Conservation (phyloP, 2,113 vertebrate genomes). For the Cyprichromis sp. region DNA sequence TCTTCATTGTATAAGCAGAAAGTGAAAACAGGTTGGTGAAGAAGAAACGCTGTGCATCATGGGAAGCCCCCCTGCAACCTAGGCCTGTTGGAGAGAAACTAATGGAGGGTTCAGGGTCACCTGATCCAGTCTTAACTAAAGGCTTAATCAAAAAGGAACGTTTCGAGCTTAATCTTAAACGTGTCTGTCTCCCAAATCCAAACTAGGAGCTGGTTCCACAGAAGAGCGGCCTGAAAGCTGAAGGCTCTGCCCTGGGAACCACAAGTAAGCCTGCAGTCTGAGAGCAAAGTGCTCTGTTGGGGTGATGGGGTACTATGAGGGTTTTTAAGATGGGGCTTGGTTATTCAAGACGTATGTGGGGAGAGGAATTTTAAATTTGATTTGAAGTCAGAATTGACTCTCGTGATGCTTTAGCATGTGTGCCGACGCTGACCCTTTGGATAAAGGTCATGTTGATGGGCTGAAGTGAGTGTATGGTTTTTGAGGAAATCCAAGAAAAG, state of each 20-base stretch:
- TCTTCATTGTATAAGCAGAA: not conserved
- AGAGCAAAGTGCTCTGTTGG: not conserved
- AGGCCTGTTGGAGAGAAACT: not conserved
- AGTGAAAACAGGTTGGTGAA: not conserved
- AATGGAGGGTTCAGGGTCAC: not conserved
- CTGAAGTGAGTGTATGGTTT: not conserved
- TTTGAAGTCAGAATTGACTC: not conserved
- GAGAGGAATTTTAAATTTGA: not conserved
- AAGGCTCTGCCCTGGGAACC: not conserved
- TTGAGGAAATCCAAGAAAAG: not conserved
- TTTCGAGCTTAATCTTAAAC: not conserved
- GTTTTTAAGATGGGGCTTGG: not conserved
- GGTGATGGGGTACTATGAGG: not conserved
- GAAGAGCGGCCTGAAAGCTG: not conserved
- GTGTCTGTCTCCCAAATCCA: not conserved
- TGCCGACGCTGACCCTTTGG: not conserved
- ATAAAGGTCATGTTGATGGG: not conserved
- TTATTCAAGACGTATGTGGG: not conserved
- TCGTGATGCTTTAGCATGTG: not conserved
- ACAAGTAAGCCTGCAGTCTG: not conserved
- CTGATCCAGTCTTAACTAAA: not conserved
- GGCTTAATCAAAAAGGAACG: not conserved
- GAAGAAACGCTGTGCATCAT: not conserved
- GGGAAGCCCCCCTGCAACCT: not conserved
- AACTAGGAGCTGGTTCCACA: not conserved